These are phyloP conservation scores for Diadema setosum DNA, from an alignment of 35 echinoderm and acorn worm genomes.

Conservation along the genomic window DNA sequence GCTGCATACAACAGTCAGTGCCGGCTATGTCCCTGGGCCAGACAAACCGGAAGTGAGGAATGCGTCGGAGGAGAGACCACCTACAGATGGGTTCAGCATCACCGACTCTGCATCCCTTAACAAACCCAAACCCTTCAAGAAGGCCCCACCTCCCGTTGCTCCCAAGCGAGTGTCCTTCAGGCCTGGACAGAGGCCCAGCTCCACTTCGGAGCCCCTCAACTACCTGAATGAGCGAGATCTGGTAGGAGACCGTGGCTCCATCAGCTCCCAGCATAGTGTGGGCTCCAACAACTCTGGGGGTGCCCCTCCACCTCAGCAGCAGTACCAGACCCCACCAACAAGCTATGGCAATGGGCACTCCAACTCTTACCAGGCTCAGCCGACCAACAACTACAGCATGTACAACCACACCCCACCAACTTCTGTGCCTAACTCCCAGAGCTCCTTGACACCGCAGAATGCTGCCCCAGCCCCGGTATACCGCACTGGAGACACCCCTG, in stretches of 20 bases:
- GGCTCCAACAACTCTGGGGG: conserved; percentile 26
- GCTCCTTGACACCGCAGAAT: conserved; percentile 67
- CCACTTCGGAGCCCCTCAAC: conserved; percentile 20
- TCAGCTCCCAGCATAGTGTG: background rate
- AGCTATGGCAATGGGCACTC: conserved; percentile 10
- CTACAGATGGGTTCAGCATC: background rate
- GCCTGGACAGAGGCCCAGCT: conserved; percentile 56
- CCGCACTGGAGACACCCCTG: conserved; percentile 76
- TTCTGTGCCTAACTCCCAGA: background rate
- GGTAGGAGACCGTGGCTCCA: conserved; percentile 8
- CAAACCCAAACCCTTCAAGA: conserved; percentile 1
- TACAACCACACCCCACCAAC: conserved; percentile 34
- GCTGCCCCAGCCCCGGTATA: conserved; percentile 49
- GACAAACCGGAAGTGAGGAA: conserved; percentile 18
- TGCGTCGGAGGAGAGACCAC: conserved; percentile 9
- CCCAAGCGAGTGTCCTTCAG: conserved; percentile 36
- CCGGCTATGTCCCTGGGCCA: conserved; percentile 61
- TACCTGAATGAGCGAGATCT: conserved; percentile 13
- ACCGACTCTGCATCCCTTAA: background rate
- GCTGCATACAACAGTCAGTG: conserved; percentile 45
- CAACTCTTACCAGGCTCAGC: conserved; percentile 16
- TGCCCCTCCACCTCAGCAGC: background rate
- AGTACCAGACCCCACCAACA: background rate
- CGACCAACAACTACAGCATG: background rate
- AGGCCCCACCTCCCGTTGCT: conserved; percentile 28